Conservation (phyloP, 2,888 invertebrate genomes). For the Clusia tigrina region DNA sequence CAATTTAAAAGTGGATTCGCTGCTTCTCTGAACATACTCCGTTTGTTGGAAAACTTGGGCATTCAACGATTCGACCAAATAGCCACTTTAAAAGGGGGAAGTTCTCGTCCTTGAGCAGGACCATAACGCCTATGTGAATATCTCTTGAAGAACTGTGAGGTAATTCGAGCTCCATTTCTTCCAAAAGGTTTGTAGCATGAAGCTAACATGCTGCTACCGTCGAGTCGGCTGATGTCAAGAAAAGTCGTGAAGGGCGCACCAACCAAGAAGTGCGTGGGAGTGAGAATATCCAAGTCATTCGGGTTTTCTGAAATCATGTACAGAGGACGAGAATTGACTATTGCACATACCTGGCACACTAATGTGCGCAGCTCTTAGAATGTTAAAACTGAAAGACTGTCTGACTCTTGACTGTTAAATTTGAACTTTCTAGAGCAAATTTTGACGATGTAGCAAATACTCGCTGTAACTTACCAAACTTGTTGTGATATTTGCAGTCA, state of each 20-base stretch:
- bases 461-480: constrained; percentile 14
- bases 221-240: constrained; percentile 27
- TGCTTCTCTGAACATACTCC: constrained; percentile 17
- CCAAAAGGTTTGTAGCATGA: constrained; percentile 12
- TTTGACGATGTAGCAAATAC: no score
- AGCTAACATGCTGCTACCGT: constrained; percentile 30
- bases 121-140: constrained; percentile 5
- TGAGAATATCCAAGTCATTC: constrained; percentile 24
- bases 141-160: neutral
- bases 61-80: constrained; percentile 23
- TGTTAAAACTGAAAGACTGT: constrained; percentile 25
- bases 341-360: constrained; percentile 32
- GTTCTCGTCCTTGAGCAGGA: constrained; percentile 24
- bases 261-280: constrained; percentile 33
- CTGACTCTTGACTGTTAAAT: constrained; percentile 31
- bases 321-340: constrained; percentile 34
- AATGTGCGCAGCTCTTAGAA: constrained; percentile 35
- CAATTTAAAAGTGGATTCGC: no score
- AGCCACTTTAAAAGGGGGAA: constrained; percentile 20
- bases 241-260: constrained; percentile 27
- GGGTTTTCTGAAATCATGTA: constrained; percentile 29
- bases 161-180: constrained; percentile 5
- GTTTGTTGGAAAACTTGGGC: constrained; percentile 13
- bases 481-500: constrained; percentile 23
- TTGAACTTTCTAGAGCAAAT: no score